Conservation (phyloP, 2,113 vertebrate species). For the Boulengeromyrus knoepffleri region DNA sequence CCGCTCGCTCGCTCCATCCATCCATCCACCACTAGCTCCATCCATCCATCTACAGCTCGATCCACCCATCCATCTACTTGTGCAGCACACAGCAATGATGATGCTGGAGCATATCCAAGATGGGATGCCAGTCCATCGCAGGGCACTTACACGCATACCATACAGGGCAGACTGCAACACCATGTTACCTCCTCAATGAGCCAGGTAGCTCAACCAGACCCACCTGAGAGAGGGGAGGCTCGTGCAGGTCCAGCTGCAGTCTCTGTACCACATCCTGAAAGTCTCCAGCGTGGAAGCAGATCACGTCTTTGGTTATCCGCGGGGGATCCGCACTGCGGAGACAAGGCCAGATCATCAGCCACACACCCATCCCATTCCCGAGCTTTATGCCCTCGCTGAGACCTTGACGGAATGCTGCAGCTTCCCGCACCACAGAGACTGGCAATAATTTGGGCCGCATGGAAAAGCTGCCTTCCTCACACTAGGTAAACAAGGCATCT, state of each 20-base stretch:
- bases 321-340: slow-evolving; percentile 75
- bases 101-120: neutral
- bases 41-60: neutral
- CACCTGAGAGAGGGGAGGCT: slow-evolving; percentile 93
- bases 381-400: neutral
- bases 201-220: slow-evolving; percentile 12
- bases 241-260: slow-evolving; percentile 88
- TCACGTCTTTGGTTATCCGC: slow-evolving; percentile 97
- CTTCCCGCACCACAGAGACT: neutral
- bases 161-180: neutral
- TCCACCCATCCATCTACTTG: too few relatives aligned
- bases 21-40: too few relatives aligned
- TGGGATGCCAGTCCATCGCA: neutral
- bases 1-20: too few relatives aligned
- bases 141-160: neutral
- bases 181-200: neutral
- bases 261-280: slow-evolving; percentile 89
- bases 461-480: neutral
- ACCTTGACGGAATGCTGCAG: neutral
- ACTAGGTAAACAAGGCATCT: neutral
- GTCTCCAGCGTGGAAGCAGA: slow-evolving; percentile 95
- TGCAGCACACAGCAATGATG: neutral
- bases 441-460: neutral
- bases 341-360: neutral
- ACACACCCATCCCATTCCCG: neutral